Evolutionary conservation across 2,888 invertebrate species (phyloP).

Genomic region (Callimorpha dominula): DNA sequence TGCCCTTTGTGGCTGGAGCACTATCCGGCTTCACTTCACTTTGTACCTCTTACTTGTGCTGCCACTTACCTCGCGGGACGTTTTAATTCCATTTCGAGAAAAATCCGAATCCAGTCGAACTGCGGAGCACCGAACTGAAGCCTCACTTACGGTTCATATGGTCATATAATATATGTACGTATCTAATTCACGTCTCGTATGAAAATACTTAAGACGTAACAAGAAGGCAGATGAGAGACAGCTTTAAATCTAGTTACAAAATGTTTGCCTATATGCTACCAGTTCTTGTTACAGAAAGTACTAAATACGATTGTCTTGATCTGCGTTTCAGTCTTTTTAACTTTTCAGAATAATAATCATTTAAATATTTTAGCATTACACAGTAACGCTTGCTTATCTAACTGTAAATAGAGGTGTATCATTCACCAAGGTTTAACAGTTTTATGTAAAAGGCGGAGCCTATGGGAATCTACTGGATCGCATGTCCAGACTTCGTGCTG

Average conservation of each 20-base stretch:
- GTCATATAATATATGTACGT: not conserved
- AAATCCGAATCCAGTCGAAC: constrained; percentile 62
- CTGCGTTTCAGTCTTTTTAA: not conserved
- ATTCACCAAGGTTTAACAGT: no score
- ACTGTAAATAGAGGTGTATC: no score
- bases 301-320: not conserved
- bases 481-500: no score
- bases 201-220: not conserved
- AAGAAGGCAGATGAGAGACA: not conserved
- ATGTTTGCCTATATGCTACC: not conserved
- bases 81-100: constrained; percentile 83
- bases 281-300: not conserved
- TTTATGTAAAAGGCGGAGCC: no score
- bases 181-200: not conserved
- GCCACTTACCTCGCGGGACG: constrained; percentile 83
- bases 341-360: no score
- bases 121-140: constrained; percentile 38
- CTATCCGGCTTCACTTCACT: constrained; percentile 84
- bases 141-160: constrained; percentile 22
- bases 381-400: no score
- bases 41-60: constrained; percentile 80
- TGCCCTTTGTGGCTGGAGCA: constrained; percentile 85
- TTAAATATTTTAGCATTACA: no score
- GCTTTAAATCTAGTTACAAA: not conserved
- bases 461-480: no score